Evolutionary conservation across 2,888 invertebrate genomes (phyloP).

Genomic region (Crematogaster levior): DNA sequence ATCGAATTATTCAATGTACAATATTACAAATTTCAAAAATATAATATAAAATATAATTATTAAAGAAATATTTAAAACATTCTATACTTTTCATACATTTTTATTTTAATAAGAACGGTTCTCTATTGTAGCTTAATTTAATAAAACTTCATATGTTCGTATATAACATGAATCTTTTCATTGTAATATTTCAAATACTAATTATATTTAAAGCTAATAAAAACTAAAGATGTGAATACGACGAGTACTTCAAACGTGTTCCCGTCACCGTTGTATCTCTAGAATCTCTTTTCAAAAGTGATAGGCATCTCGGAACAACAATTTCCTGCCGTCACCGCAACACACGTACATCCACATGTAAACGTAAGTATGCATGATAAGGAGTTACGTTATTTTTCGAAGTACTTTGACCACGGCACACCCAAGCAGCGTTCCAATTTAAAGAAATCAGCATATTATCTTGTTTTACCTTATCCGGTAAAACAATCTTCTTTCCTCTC

Average conservation of each 20-base stretch:
- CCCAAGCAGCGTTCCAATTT: constrained; percentile 7
- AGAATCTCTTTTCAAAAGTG: constrained; percentile 45
- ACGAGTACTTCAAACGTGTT: background rate
- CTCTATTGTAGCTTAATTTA: too few relatives aligned
- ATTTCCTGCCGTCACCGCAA: constrained; percentile 47
- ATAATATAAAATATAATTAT: background rate
- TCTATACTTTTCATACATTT: too few relatives aligned
- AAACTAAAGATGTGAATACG: background rate
- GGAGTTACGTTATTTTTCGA: constrained; percentile 11
- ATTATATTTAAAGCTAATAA: background rate
- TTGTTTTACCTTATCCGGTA: constrained; percentile 47
- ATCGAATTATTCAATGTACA: background rate
- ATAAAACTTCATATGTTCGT: background rate
- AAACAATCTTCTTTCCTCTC: constrained; percentile 57
- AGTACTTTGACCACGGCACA: background rate
- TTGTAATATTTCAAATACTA: background rate
- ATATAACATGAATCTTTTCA: background rate
- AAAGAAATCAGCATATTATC: constrained; percentile 59
- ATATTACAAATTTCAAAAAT: background rate
- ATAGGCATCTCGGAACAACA: constrained; percentile 46
- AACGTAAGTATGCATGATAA: background rate
- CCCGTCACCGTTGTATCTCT: constrained; percentile 15
- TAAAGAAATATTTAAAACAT: background rate
- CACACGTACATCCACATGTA: background rate
- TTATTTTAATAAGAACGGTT: too few relatives aligned